Percentiles rank a stretch among this genome's conserved stretches.
Conservation (phyloP, 1,140 invertebrate species). For the Ceratosolen solmsi region DNA sequence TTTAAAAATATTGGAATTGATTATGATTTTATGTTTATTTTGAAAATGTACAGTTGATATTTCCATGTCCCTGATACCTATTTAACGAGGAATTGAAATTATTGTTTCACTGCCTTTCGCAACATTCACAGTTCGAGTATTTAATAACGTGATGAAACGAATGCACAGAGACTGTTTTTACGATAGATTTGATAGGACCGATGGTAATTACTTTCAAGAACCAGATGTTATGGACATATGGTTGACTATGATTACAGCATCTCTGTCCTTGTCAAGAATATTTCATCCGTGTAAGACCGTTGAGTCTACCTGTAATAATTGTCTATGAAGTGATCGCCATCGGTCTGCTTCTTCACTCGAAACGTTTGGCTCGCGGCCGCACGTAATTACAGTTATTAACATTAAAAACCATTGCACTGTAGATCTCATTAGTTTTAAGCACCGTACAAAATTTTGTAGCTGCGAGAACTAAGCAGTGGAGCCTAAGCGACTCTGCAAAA, state of each 20-base stretch:
- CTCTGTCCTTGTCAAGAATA: conserved; percentile 14
- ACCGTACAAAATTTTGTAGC: background rate
- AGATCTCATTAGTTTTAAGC: background rate
- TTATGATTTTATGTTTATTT: no score
- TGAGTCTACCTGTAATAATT: background rate
- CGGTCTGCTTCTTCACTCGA: background rate
- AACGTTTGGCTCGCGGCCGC: background rate
- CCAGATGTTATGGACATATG: conserved; percentile 33
- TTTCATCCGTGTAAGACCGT: background rate
- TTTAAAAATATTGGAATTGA: no score
- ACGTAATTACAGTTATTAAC: conserved; percentile 11
- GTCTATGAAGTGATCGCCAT: conserved; percentile 15
- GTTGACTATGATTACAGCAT: conserved; percentile 15
- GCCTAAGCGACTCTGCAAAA: background rate
- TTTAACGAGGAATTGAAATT: no score
- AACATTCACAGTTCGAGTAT: background rate
- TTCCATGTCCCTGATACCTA: no score
- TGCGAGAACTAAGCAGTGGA: background rate
- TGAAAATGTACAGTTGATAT: no score
- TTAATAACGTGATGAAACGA: background rate
- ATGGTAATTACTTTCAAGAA: conserved; percentile 15
- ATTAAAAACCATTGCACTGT: background rate
- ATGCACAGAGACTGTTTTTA: background rate
- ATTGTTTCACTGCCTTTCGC: no score
- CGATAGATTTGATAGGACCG: background rate